Conservation (phyloP, 2,888 invertebrate species). For the Clusia tigrina region DNA sequence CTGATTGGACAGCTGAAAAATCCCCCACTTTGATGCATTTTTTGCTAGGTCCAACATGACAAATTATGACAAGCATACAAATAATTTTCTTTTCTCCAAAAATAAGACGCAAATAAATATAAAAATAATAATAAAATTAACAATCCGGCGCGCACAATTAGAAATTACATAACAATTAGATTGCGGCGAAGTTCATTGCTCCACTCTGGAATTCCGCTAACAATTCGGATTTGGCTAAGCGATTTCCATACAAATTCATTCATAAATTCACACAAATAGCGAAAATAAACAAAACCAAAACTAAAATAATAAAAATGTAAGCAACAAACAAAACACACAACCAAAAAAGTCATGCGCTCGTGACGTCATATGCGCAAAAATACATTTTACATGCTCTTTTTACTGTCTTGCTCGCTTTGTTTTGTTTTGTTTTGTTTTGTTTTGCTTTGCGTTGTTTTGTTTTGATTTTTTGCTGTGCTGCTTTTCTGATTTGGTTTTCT, state of each 20-base stretch:
- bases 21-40: too few relatives aligned
- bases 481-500: background rate
- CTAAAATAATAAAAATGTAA: background rate
- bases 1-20: too few relatives aligned
- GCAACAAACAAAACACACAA: background rate
- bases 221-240: conserved; percentile 1
- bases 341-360: background rate
- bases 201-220: background rate
- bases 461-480: background rate
- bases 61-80: too few relatives aligned
- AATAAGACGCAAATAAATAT: background rate
- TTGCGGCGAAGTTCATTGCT: conserved; percentile 10
- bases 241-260: conserved; percentile 15
- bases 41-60: too few relatives aligned
- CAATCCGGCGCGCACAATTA: background rate
- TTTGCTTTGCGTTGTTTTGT: too few relatives aligned
- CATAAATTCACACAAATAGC: conserved; percentile 16
- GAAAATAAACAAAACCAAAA: conserved; percentile 14
- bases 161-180: conserved; percentile 10
- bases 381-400: background rate
- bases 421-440: too few relatives aligned
- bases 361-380: conserved; percentile 9
- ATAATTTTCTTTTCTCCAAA: too few relatives aligned
- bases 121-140: too few relatives aligned
- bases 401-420: too few relatives aligned